These are phyloP conservation scores for Lissocephala sabroskyi DNA, from an alignment of 2,888 invertebrate genomes.

Conservation along the genomic window DNA sequence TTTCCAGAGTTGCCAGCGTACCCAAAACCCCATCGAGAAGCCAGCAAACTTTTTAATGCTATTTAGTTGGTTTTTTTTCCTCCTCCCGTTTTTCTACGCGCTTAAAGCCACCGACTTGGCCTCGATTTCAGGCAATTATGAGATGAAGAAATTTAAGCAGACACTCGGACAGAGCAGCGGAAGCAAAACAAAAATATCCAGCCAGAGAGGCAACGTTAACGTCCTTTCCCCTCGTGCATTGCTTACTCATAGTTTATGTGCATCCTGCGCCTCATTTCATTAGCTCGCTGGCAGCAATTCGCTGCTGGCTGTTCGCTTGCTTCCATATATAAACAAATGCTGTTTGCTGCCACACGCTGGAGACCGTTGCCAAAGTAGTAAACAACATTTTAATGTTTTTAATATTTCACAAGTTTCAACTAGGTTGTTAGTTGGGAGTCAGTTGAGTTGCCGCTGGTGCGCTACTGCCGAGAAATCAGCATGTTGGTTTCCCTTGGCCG, in stretches of 20 bases:
- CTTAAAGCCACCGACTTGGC: slow-evolving; percentile 1
- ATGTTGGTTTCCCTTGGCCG: too few species aligned
- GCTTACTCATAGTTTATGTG: slow-evolving; percentile 58
- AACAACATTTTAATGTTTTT: slow-evolving; percentile 63
- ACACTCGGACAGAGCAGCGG: slow-evolving; percentile 7
- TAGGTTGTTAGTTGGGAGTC: neutral
- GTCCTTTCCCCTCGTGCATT: slow-evolving; percentile 45
- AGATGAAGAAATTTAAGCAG: neutral
- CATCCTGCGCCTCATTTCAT: slow-evolving; percentile 48
- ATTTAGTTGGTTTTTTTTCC: slow-evolving; percentile 35
- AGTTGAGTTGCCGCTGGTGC: too few species aligned
- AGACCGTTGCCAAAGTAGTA: slow-evolving; percentile 39
- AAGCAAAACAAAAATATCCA: slow-evolving; percentile 9
- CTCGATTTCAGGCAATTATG: slow-evolving; percentile 43
- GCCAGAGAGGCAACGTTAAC: too few species aligned
- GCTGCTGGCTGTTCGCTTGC: too few species aligned
- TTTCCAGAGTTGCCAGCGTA: slow-evolving; percentile 25
- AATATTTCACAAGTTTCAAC: slow-evolving; percentile 44
- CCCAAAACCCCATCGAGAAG: neutral
- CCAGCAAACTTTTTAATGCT: slow-evolving; percentile 49
- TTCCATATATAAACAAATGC: slow-evolving; percentile 41
- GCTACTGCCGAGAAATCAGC: too few species aligned
- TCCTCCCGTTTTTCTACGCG: slow-evolving; percentile 10
- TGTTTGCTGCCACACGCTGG: slow-evolving; percentile 19
- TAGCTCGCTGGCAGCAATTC: slow-evolving; percentile 30